These are phyloP conservation scores for Fragariocoptes setiger DNA, from an alignment of 1,140 invertebrate genomes.

Conservation along the genomic window DNA sequence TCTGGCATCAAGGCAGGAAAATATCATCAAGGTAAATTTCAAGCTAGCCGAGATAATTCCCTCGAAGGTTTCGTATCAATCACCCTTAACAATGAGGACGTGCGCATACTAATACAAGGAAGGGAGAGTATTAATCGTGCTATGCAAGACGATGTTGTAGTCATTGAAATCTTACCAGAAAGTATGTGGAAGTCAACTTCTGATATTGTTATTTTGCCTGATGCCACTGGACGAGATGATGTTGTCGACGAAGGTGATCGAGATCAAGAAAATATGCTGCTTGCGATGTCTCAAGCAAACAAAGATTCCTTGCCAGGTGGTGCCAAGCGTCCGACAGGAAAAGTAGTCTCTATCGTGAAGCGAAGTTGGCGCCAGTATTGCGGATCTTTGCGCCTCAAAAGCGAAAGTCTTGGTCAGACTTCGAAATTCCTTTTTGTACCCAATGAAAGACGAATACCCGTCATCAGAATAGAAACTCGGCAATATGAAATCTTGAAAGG, in stretches of 20 bases:
- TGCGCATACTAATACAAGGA: conserved; percentile 59
- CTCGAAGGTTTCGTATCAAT: conserved; percentile 65
- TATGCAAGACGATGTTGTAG: conserved; percentile 81
- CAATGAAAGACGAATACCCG: conserved; percentile 56
- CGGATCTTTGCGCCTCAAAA: conserved; percentile 54
- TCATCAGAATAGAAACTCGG: conserved; percentile 61
- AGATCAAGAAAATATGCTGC: conserved; percentile 11
- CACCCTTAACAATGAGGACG: conserved; percentile 14
- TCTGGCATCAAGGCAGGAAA: conserved; percentile 42
- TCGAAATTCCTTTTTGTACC: conserved; percentile 37
- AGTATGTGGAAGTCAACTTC: conserved; percentile 57
- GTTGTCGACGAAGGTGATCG: conserved; percentile 13
- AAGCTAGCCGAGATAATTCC: conserved; percentile 46
- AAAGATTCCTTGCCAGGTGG: conserved; percentile 4
- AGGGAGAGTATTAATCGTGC: conserved; percentile 56
- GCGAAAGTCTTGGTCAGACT: conserved; percentile 21
- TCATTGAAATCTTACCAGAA: conserved; percentile 59
- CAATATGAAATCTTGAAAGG: conserved; percentile 42
- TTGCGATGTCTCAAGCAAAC: conserved; percentile 6
- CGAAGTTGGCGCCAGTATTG: conserved; percentile 89
- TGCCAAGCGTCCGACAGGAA: conserved; percentile 34
- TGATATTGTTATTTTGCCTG: conserved; percentile 37
- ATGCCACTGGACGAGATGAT: conserved; percentile 26
- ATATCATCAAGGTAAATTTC: conserved; percentile 47
- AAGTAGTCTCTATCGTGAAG: conserved; percentile 71